A percentile compares a stretch with the other conserved stretches of the same genome.
phyloP scores from a whole-genome alignment of 2,113 vertebrate genomes.

The Notarius quadriscutis region DNA sequence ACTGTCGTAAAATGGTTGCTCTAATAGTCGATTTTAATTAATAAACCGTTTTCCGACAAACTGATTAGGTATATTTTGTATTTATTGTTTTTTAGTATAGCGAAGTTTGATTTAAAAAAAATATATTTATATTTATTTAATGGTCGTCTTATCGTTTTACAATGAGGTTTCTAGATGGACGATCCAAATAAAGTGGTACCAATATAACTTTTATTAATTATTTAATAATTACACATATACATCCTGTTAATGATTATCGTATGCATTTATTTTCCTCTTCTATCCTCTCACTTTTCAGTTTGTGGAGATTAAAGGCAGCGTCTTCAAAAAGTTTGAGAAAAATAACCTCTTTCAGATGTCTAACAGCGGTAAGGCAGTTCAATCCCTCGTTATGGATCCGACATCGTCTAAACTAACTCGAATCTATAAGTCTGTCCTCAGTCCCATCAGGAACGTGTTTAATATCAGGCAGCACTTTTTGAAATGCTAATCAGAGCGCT shows the following conservation, averaged over 20 bases:
- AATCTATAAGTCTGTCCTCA: background rate
- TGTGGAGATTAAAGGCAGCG: constrained; percentile 98
- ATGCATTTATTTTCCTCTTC: background rate
- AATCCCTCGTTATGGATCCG: constrained; percentile 36
- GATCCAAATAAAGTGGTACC: background rate
- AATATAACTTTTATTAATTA: background rate
- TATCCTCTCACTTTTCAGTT: constrained; percentile 60
- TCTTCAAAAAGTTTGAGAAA: constrained; percentile 99
- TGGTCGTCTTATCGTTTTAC: background rate
- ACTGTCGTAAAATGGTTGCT: background rate
- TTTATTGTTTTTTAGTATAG: too few species aligned
- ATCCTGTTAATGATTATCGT: background rate
- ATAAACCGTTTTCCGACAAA: too few species aligned
- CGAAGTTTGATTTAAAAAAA: too few species aligned
- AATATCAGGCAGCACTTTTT: background rate
- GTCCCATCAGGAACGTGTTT: background rate
- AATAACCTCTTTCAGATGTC: constrained; percentile 99
- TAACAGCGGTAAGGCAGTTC: constrained; percentile 86
- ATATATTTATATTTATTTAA: too few species aligned
- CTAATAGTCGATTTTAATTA: too few species aligned
- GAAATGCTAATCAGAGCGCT: background rate
- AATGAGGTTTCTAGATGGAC: background rate
- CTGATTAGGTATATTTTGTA: too few species aligned
- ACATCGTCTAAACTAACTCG: background rate
- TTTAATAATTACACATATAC: background rate